Percentiles rank a stretch among this genome's conserved stretches.
These are phyloP conservation scores for Orbicella faveolata DNA, from an alignment of 64 coral and sea anemone species.

Conservation along the genomic window DNA sequence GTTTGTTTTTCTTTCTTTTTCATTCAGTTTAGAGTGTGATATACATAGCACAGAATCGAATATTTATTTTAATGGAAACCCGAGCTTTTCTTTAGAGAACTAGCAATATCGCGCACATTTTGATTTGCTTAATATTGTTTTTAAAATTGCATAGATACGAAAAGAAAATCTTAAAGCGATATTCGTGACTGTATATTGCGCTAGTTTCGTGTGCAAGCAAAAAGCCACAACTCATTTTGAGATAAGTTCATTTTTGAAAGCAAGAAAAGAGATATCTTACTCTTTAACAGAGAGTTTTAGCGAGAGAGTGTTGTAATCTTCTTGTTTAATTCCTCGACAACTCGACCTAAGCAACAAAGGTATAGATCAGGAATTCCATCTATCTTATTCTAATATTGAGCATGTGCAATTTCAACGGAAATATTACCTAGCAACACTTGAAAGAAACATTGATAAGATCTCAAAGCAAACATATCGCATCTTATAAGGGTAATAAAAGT, in stretches of 20 bases:
- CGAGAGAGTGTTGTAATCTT: neutral
- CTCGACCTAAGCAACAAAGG: neutral
- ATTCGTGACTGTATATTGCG: neutral
- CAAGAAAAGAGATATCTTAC: neutral
- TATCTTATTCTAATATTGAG: neutral
- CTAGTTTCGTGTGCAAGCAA: neutral
- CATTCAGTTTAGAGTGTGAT: neutral
- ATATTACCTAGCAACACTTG: neutral
- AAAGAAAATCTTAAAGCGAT: neutral
- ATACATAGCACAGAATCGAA: neutral
- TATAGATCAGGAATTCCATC: neutral
- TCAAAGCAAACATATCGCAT: neutral
- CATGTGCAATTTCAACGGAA: neutral
- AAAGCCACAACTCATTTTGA: too few relatives aligned
- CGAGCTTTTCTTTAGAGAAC: neutral
- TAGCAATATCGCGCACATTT: neutral
- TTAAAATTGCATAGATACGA: slow-evolving; percentile 17
- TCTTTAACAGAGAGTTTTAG: neutral
- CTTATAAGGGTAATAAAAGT: neutral
- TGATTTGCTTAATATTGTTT: neutral
- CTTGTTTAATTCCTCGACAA: neutral
- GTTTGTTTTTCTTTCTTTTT: neutral
- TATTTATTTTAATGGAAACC: neutral
- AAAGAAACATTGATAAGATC: neutral
- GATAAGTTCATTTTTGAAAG: neutral